Conservation (phyloP, 1,140 invertebrate species). For the Dermatophagoides farinae region DNA sequence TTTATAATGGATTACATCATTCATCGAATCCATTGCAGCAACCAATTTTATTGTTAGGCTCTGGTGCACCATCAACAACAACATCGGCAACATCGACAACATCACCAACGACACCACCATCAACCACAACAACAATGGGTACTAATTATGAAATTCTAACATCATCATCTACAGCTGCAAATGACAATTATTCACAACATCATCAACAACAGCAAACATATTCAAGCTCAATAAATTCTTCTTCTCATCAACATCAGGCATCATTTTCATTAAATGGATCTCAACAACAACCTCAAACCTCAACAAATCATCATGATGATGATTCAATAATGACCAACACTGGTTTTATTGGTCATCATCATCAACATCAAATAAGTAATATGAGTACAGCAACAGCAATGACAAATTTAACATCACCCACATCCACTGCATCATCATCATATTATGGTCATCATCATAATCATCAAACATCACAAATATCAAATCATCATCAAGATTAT, state of each 20-base stretch:
- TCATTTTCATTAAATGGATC: too few species aligned
- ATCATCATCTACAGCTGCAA: neutral
- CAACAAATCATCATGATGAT: neutral
- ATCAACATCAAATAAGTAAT: neutral
- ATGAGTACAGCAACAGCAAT: slow-evolving; percentile 14
- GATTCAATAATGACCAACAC: neutral
- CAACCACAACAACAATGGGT: too few species aligned
- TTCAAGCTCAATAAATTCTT: neutral
- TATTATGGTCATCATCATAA: too few species aligned
- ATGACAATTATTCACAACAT: neutral
- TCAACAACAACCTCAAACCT: too few species aligned
- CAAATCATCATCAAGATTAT: too few species aligned
- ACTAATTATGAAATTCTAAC: neutral
- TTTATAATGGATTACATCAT: neutral
- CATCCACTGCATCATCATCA: neutral
- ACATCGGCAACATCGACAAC: neutral
- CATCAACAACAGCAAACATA: neutral
- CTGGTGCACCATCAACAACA: neutral
- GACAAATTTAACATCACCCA: slow-evolving; percentile 15
- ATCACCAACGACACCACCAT: neutral
- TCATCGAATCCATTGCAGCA: neutral
- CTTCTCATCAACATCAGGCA: too few species aligned
- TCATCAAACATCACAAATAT: too few species aligned
- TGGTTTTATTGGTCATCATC: too few species aligned
- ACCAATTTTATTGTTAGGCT: neutral